Conservation (phyloP, 2,797 vertebrate species). For the Crenichthys baileyi region DNA sequence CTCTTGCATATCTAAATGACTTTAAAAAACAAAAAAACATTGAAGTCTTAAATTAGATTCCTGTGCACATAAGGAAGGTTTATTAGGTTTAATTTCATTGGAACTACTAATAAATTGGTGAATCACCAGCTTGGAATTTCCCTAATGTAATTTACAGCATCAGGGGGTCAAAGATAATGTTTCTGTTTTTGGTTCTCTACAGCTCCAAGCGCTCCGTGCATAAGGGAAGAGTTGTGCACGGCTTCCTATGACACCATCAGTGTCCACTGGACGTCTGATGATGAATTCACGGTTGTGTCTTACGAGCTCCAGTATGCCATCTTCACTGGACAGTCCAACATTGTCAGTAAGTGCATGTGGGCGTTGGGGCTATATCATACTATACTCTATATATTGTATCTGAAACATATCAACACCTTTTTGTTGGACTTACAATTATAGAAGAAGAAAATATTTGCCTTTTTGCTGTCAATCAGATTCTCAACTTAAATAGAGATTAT, state of each 20-base stretch:
- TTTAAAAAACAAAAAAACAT: neutral
- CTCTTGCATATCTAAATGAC: constrained; percentile 15
- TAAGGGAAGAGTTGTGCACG: constrained; percentile 95
- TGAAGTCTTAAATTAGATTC: constrained; percentile 21
- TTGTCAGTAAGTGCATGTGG: constrained; percentile 89
- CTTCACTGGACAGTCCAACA: constrained; percentile 95
- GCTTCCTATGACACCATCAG: constrained; percentile 98
- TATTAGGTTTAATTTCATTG: constrained; percentile 30
- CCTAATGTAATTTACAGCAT: constrained; percentile 10
- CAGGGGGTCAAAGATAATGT: neutral
- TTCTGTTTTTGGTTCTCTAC: constrained; percentile 12
- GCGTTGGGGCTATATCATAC: too few species aligned
- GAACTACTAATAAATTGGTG: constrained; percentile 10
- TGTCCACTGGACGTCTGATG: constrained; percentile 97
- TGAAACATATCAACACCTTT: too few species aligned
- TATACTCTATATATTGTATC: too few species aligned
- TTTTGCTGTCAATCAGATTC: too few species aligned
- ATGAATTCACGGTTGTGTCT: constrained; percentile 97
- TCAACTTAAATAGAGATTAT: too few species aligned
- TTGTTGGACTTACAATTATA: too few species aligned
- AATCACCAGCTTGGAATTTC: neutral
- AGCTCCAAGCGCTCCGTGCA: constrained; percentile 94
- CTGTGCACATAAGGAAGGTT: constrained; percentile 34
- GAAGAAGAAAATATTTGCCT: too few species aligned
- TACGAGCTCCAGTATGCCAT: constrained; percentile 99